Percentiles rank a stretch among this genome's conserved stretches.
Conservation (phyloP, 1,140 invertebrate genomes). For the Drosophila trapezifrons region DNA sequence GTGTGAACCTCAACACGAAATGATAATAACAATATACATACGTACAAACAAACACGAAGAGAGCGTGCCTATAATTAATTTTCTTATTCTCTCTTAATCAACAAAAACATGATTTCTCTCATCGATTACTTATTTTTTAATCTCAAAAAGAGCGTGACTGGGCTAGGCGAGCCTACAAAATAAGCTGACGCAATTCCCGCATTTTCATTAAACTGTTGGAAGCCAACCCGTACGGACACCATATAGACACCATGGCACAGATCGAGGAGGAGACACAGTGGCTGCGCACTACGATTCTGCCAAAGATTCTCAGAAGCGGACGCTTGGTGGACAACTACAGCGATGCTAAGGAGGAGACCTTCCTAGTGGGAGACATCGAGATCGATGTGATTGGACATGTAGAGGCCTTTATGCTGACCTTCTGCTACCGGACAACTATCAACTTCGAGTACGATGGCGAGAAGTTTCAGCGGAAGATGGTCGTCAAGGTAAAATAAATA, state of each 20-base stretch:
- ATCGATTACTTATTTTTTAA: not conserved
- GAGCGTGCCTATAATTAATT: not conserved
- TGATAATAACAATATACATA: not conserved
- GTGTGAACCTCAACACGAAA: not conserved
- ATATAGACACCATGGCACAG: slow-evolving; percentile 36
- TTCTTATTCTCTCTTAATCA: not conserved
- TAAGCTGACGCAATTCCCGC: not conserved
- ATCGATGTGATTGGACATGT: slow-evolving; percentile 59
- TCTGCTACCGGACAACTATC: slow-evolving; percentile 59
- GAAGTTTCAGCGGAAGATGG: slow-evolving; percentile 38
- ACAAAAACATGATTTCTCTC: not conserved
- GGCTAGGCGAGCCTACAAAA: not conserved
- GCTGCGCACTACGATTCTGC: slow-evolving; percentile 47
- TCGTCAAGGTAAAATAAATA: slow-evolving; percentile 63
- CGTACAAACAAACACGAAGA: not conserved
- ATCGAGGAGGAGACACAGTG: slow-evolving; percentile 53
- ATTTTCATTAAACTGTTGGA: not conserved
- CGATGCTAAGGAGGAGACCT: slow-evolving; percentile 18
- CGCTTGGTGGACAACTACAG: slow-evolving; percentile 53
- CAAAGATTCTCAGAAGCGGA: slow-evolving; percentile 43
- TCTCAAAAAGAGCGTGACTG: not conserved
- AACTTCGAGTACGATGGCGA: slow-evolving; percentile 48
- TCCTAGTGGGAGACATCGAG: slow-evolving; percentile 48
- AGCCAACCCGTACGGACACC: slow-evolving; percentile 1
- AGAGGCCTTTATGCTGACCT: slow-evolving; percentile 76